phyloP scores from a whole-genome alignment of 2,888 invertebrate genomes.

The Rhabditoides inermis region DNA sequence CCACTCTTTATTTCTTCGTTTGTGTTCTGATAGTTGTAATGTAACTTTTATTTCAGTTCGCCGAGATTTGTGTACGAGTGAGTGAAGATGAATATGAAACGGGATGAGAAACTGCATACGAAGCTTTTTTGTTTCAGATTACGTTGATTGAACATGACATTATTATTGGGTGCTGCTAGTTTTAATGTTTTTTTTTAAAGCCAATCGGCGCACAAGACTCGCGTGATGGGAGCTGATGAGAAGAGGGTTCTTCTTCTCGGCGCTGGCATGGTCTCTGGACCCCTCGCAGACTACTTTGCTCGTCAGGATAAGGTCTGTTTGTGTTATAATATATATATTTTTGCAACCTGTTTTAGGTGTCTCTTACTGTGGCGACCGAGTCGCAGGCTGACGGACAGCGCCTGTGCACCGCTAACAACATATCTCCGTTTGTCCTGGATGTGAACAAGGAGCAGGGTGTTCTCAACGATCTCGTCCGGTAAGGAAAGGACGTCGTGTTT shows the following conservation, averaged over 20 bases:
- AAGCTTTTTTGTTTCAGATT: too few relatives aligned
- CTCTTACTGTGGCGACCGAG: conserved; percentile 63
- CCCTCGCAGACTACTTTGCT: conserved; percentile 84
- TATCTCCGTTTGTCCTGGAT: conserved; percentile 73
- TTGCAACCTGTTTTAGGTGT: conserved; percentile 10
- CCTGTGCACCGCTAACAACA: conserved; percentile 66
- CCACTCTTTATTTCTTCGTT: too few relatives aligned
- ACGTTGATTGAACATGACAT: too few relatives aligned
- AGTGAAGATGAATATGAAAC: too few relatives aligned
- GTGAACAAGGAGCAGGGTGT: conserved; percentile 68
- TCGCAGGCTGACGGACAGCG: conserved; percentile 79
- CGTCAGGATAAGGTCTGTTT: conserved; percentile 67
- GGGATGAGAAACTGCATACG: too few relatives aligned
- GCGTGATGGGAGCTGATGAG: conserved; percentile 57
- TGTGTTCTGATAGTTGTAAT: too few relatives aligned
- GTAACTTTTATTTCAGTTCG: too few relatives aligned
- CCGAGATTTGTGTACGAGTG: too few relatives aligned
- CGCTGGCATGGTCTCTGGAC: conserved; percentile 86
- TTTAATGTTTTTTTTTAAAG: too few relatives aligned
- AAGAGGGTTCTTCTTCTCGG: conserved; percentile 74
- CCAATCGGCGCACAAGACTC: conserved; percentile 70
- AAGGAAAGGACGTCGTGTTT: background rate
- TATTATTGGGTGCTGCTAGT: too few relatives aligned
- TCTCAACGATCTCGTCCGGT: conserved; percentile 66
- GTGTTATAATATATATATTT: background rate